phyloP scores from a whole-genome alignment of 2,113 vertebrate genomes.

The Taurulus bubalis region DNA sequence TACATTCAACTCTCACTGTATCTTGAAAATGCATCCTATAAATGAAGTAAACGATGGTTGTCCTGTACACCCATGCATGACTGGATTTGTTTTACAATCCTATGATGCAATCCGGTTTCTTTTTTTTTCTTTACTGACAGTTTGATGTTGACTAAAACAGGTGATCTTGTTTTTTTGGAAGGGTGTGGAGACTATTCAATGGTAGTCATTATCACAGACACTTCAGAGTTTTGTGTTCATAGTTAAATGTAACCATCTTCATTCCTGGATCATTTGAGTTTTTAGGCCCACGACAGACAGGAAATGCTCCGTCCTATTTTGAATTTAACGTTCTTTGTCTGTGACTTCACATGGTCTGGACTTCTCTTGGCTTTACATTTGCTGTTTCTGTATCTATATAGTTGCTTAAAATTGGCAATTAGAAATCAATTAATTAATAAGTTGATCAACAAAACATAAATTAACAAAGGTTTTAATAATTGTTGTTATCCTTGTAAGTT shows the following conservation, averaged over 20 bases:
- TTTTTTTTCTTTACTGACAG: not conserved
- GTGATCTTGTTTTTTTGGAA: not conserved
- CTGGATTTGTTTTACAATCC: slow-evolving; percentile 50
- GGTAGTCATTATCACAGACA: slow-evolving; percentile 20
- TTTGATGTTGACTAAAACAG: not conserved
- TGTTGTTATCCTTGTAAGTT: not conserved
- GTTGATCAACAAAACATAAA: not conserved
- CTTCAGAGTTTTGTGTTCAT: slow-evolving; percentile 37
- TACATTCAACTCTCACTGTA: not conserved
- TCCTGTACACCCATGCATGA: slow-evolving; percentile 10
- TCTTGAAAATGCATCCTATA: not conserved
- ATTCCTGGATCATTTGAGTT: slow-evolving; percentile 48
- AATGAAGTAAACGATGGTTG: not conserved
- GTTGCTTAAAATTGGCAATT: not conserved
- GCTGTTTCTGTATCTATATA: not conserved
- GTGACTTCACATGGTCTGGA: not conserved
- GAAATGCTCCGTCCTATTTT: slow-evolving; percentile 53
- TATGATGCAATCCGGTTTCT: not conserved
- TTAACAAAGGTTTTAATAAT: not conserved
- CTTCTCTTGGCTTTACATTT: not conserved
- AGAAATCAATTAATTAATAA: not conserved
- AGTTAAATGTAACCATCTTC: slow-evolving; percentile 45
- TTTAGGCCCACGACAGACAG: slow-evolving; percentile 37
- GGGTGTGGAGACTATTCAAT: slow-evolving; percentile 37
- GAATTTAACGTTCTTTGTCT: slow-evolving; percentile 32